phyloP scores from a whole-genome alignment of 2,888 invertebrate genomes.

The Zootermopsis nevadensis region DNA sequence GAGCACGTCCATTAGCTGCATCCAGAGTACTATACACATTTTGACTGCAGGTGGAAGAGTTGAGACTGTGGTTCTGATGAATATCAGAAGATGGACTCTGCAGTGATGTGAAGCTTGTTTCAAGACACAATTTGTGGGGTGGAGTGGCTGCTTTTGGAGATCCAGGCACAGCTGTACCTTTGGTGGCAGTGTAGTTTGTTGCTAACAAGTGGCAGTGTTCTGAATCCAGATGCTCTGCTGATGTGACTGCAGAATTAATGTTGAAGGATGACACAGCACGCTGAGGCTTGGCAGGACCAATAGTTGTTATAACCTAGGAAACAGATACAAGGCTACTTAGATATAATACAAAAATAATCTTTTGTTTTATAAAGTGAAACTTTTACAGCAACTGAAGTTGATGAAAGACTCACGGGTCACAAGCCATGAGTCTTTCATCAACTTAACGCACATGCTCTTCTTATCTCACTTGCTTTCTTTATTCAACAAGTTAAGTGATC shows the following conservation, averaged over 20 bases:
- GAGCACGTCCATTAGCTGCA: slow-evolving; percentile 56
- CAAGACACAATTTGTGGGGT: slow-evolving; percentile 73
- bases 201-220: slow-evolving; percentile 56
- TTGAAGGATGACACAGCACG: slow-evolving; percentile 63
- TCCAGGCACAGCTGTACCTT: slow-evolving; percentile 49
- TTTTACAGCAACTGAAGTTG: too few relatives aligned
- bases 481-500: too few relatives aligned
- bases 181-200: slow-evolving; percentile 28
- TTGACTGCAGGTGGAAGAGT: slow-evolving; percentile 56
- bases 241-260: slow-evolving; percentile 56
- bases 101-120: slow-evolving; percentile 81
- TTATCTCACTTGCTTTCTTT: too few relatives aligned
- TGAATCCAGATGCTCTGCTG: slow-evolving; percentile 60
- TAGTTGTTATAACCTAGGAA: slow-evolving; percentile 78
- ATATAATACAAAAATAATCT: not conserved
- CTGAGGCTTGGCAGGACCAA: slow-evolving; percentile 84
- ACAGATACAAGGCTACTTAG: not conserved
- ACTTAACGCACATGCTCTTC: too few relatives aligned
- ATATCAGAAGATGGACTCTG: slow-evolving; percentile 65
- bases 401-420: too few relatives aligned
- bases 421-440: too few relatives aligned
- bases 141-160: slow-evolving; percentile 64
- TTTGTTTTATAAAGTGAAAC: too few relatives aligned
- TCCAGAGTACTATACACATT: not conserved
- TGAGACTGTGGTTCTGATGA: slow-evolving; percentile 57